Evolutionary conservation across 2,113 vertebrate genomes (phyloP), one percentile per base, ranked within the genome.

Genomic region (Cepphus grylle): DNA sequence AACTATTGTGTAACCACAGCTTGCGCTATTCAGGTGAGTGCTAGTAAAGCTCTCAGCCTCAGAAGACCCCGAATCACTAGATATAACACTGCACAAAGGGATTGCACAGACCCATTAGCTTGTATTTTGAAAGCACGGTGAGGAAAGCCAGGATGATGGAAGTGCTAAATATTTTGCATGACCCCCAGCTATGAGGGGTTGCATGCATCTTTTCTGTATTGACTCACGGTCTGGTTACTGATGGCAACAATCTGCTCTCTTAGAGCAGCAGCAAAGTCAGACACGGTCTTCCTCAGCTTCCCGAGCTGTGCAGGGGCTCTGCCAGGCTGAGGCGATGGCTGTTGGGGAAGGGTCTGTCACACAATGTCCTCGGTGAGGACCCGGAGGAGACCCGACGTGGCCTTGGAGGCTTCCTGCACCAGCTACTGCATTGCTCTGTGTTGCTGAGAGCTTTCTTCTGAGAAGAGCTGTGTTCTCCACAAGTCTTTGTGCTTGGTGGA

Each of bases 351-450:
- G 26, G 7, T 4, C 52, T 76, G 30, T 58, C 29, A 49, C 2
- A 0, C 11, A 9, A 14, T 56, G 17, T 49, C 34, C 45, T 43
- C 1, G 0, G 5, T 79, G 73, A 66, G 50, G 30, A 9, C 21
- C 23, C 10, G 29, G 73, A 53, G 55, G 52, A 71, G 70, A 32
- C 25, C 12, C 34, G 15, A 14, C 4, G 15, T 53, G 50, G 30
- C 14, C 16, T 36, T 36, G 59, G n/a, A 74, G 38, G n/a, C 34
- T 52, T 47, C 53, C 29, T 10, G 4, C 18, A 6, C 43, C 2
- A 3, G 5, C 17, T 55, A 26, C 42, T 45, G 38, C 43, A 32
- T 40, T 34, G 32, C 13, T 77, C 10, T 1, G 0, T 8, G 32
- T 3, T 70, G 49, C 26, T 11, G 5, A 50, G 43, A 65, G 19